These are phyloP conservation scores for Sussaba pulchella DNA, from an alignment of 2,888 invertebrate species.

Conservation along the genomic window DNA sequence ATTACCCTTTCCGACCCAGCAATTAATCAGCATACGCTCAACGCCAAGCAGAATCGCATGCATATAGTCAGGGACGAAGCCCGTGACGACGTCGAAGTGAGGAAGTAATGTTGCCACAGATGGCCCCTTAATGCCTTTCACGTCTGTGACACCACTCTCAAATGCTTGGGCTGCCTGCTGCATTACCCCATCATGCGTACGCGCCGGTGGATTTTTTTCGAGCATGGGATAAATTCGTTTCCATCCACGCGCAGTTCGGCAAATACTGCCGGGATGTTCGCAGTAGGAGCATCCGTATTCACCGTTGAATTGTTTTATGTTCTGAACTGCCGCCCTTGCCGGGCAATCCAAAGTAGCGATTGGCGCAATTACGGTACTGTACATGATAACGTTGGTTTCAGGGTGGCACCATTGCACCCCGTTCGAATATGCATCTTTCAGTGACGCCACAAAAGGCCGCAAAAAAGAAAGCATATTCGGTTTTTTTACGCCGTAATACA, in stretches of 20 bases:
- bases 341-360: conserved; percentile 40
- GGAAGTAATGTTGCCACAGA: conserved; percentile 21
- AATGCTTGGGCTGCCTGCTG: conserved; percentile 1
- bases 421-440: conserved; percentile 30
- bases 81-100: conserved; percentile 23
- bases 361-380: conserved; percentile 35
- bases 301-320: conserved; percentile 53
- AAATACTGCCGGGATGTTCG: conserved; percentile 51
- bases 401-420: conserved; percentile 39
- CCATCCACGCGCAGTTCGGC: conserved; percentile 18
- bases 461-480: conserved; percentile 52
- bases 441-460: conserved; percentile 39
- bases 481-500: conserved; percentile 44
- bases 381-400: conserved; percentile 1
- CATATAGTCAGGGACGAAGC: too few relatives aligned
- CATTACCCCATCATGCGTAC: conserved; percentile 30
- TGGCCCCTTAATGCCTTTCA: conserved; percentile 51
- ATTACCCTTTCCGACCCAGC: conserved; percentile 10
- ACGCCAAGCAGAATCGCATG: conserved; percentile 19
- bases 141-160: not conserved
- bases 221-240: conserved; percentile 9
- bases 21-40: not conserved
- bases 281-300: conserved; percentile 58
- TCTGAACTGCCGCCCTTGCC: conserved; percentile 50
- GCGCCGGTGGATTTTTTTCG: conserved; percentile 2